A percentile compares a stretch with the other conserved stretches of the same genome.
phyloP scores from a whole-genome alignment of 2,113 vertebrate species.

The Sinocyclocheilus maitianheensis region DNA sequence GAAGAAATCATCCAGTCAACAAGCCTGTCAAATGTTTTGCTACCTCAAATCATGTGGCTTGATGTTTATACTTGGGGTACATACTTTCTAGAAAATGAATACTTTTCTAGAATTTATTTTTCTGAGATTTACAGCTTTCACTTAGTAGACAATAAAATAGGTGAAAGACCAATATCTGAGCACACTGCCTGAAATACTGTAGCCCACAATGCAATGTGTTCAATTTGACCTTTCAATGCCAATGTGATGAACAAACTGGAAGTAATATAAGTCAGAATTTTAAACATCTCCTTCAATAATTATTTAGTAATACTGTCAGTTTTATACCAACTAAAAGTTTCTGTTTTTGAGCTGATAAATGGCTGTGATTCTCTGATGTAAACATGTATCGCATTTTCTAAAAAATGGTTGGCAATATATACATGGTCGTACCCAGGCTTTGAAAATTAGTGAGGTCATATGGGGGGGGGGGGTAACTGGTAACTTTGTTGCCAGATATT shows the following conservation, averaged over 20 bases:
- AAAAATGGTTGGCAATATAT: neutral
- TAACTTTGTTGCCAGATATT: too few species aligned
- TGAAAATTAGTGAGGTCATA: too few species aligned
- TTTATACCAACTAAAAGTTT: neutral
- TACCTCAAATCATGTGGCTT: neutral
- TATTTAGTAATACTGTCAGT: neutral
- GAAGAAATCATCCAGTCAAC: neutral
- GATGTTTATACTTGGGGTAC: neutral
- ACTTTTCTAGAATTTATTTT: neutral
- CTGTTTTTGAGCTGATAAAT: neutral
- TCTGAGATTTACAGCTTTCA: neutral
- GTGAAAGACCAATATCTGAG: neutral
- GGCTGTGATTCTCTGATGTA: neutral
- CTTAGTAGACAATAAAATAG: neutral
- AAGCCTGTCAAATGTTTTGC: neutral
- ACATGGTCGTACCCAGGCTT: too few species aligned
- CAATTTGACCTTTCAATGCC: neutral
- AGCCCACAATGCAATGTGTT: neutral
- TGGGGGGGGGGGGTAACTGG: too few species aligned
- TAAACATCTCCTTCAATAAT: too few species aligned
- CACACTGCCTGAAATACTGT: neutral
- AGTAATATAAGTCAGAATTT: too few species aligned
- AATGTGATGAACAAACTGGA: neutral
- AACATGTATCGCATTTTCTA: neutral
- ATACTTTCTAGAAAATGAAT: too few species aligned